These are phyloP conservation scores for Lordiphosa mommai DNA, from an alignment of 1,140 invertebrate genomes.

Conservation along the genomic window DNA sequence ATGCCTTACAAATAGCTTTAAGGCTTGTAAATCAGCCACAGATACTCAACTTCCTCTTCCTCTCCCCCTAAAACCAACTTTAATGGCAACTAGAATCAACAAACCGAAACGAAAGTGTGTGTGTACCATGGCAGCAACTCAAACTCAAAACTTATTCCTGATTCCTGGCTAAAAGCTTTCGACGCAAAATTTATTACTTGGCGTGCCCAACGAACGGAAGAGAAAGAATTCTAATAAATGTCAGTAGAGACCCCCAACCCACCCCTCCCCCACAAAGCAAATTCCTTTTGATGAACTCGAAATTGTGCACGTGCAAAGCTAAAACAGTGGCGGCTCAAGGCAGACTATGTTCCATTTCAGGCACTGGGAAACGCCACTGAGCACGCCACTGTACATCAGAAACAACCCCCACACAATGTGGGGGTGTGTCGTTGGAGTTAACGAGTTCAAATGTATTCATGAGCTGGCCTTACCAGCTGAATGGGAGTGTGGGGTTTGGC, in stretches of 20 bases:
- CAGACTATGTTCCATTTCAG: not conserved
- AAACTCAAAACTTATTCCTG: conserved; percentile 40
- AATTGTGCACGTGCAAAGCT: conserved; percentile 76
- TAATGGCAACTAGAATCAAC: conserved; percentile 53
- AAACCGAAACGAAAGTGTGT: conserved; percentile 49
- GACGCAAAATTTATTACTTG: conserved; percentile 40
- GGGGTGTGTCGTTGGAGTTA: conserved; percentile 60
- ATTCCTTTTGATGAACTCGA: conserved; percentile 76
- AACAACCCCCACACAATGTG: conserved; percentile 51
- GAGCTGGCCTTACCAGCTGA: conserved; percentile 66
- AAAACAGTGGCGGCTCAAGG: not conserved
- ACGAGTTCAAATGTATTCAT: conserved; percentile 79
- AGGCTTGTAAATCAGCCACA: conserved; percentile 57
- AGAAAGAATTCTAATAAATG: conserved; percentile 74
- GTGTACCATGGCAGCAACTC: conserved; percentile 22
- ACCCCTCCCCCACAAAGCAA: conserved; percentile 38
- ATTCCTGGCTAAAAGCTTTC: conserved; percentile 60
- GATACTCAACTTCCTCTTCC: conserved; percentile 6
- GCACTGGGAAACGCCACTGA: conserved; percentile 15
- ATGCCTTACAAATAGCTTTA: conserved; percentile 65
- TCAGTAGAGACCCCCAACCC: conserved; percentile 44
- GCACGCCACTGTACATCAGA: not conserved
- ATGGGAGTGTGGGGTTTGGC: conserved; percentile 26
- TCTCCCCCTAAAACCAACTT: conserved; percentile 38
- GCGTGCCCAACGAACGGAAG: not conserved